Base-by-base conservation (phyloP, 2,113 vertebrate genomes). In the Protobothrops flavoviridis region DNA sequence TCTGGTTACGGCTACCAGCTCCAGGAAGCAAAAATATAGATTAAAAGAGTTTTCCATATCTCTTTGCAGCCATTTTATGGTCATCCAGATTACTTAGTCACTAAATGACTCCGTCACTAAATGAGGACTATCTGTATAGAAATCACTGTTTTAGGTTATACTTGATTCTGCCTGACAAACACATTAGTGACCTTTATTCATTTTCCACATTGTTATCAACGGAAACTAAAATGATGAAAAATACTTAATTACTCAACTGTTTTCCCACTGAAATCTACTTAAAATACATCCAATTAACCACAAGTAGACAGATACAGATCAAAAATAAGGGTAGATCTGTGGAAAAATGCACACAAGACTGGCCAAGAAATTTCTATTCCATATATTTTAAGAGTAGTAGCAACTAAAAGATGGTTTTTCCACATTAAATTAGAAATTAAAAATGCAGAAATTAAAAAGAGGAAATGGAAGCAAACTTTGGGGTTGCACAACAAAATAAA, bases 211-310 rank as follows among this genome's bases (percentile, higher is more conserved):
- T 69, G 26, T 90, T 26, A 52, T 56, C 21, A 57, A 43, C 24
- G n/a, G 69, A 91, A 91, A 52, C 20, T 24, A 64, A 23, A 81
- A 50, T 53, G 50, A 81, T 15, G 43, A 81, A 39, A n/a, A 53
- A 81, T n/a, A 33, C 5, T 21, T 52, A 39, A 39, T n/a, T 21
- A 24, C 86, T 86, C 17, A 10, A 48, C 15, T n/a, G 15, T 1
- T 87, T 87, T 29, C 57, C 20, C 48, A 53, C 21, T 39, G 43
- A 94, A 94, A 88, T 85, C 88, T 92, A 24, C 93, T 93, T 20
- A 61, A 53, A 91, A 88, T 11, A 93, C 11, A 90, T 45, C 56
- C 43, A 89, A 87, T 48, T 50, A 48, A 26, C 12, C 24, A 50
- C 24, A 50, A 13, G 13, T 55, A 23, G 8, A n/a, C 7, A 57